phyloP scores from a whole-genome alignment of 2,113 vertebrate species.

The Entelurus aequoreus region DNA sequence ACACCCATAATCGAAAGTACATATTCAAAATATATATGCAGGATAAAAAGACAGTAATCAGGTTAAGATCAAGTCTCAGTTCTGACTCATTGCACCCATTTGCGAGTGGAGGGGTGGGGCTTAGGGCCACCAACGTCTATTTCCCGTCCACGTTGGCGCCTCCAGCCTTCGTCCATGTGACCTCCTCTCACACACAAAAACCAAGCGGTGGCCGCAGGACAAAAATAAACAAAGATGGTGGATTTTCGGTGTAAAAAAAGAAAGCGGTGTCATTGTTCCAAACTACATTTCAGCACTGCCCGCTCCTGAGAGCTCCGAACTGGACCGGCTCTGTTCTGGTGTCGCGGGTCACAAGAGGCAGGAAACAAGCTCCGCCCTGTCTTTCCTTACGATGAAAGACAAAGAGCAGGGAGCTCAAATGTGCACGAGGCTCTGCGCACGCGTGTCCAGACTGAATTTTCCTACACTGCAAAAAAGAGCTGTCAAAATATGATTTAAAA shows the following conservation, averaged over 20 bases:
- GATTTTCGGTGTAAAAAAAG: neutral
- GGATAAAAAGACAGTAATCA: no score
- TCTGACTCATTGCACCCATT: neutral
- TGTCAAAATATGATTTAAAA: no score
- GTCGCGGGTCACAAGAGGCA: constrained; percentile 36
- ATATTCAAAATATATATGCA: no score
- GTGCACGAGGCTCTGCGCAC: constrained; percentile 1
- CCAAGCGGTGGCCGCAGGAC: neutral
- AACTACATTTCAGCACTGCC: neutral
- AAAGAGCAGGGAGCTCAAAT: constrained; percentile 32
- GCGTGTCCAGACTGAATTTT: neutral
- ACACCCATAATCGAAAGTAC: no score
- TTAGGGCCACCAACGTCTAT: no score
- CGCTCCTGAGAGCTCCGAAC: neutral
- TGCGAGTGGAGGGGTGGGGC: neutral
- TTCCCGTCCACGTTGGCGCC: neutral
- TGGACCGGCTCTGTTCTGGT: constrained; percentile 35
- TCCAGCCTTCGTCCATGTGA: no score
- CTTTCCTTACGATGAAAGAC: constrained; percentile 46
- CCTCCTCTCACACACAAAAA: neutral
- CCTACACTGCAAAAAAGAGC: no score
- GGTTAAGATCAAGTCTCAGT: neutral
- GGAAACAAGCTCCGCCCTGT: constrained; percentile 45
- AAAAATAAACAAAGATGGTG: neutral
- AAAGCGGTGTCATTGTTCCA: neutral